Percentiles rank a stretch among this genome's conserved stretches.
Evolutionary conservation across 64 coral and sea anemone species (phyloP).

Genomic region (Pachyseris speciosa): DNA sequence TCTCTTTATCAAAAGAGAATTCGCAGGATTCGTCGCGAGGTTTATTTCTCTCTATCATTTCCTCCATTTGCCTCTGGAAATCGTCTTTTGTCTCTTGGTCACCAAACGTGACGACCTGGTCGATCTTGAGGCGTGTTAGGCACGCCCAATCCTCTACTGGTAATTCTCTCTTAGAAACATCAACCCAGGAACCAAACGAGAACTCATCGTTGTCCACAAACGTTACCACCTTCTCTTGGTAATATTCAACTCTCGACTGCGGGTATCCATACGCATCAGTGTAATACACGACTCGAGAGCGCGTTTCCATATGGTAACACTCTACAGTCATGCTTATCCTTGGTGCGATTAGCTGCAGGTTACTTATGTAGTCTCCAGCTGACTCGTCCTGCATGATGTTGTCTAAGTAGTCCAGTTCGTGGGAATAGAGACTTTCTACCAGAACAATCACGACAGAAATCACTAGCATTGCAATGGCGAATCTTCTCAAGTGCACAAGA

Average conservation of each 20-base stretch:
- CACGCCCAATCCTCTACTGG: conserved; percentile 48
- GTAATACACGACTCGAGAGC: conserved; percentile 56
- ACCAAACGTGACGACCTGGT: conserved; percentile 64
- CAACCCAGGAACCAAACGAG: conserved; percentile 73
- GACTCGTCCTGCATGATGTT: conserved; percentile 90
- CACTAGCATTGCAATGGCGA: conserved; percentile 66
- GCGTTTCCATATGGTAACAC: conserved; percentile 82
- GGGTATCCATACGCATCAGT: conserved; percentile 69
- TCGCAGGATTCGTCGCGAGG: conserved; percentile 66
- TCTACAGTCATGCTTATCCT: conserved; percentile 71
- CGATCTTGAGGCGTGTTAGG: conserved; percentile 73
- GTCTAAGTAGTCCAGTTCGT: conserved; percentile 72
- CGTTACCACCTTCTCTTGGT: conserved; percentile 70
- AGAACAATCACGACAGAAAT: conserved; percentile 61
- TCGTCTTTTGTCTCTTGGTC: conserved; percentile 71
- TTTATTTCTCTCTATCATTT: conserved; percentile 73
- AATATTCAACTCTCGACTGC: conserved; percentile 75
- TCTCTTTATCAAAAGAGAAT: conserved; percentile 42
- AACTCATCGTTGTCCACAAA: conserved; percentile 71
- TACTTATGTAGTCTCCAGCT: conserved; percentile 77
- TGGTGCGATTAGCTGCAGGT: conserved; percentile 72
- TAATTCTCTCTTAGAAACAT: conserved; percentile 82
- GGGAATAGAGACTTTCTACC: conserved; percentile 75
- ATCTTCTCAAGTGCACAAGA: conserved; percentile 31
- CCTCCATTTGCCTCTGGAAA: conserved; percentile 40